Base-by-base conservation (phyloP, 2,888 invertebrate species). In the Pterostichus niger region DNA sequence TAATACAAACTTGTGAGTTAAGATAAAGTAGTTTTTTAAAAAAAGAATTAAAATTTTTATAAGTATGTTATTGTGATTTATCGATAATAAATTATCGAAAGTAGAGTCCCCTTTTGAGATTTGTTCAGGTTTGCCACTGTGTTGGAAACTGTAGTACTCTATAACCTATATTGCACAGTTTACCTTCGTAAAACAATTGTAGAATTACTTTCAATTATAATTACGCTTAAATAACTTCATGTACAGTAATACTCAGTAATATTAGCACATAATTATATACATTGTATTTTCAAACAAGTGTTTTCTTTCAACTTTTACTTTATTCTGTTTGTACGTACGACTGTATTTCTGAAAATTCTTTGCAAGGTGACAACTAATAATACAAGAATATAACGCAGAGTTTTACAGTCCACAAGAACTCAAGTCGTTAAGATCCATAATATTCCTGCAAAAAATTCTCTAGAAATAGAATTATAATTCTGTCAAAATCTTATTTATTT, bases 201-300 rank as follows among this genome's bases (percentile, higher is more conserved):
- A 73, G 35, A 44, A 31, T 44, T 82, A 75, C 59, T 82, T 82
- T 75, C 46, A 82, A 82, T 82, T 73, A 82, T 56, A 52, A 80
- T 71, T 68, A 75, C 82, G 75, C 73, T 82, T 82, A 82, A 81
- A 40, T 81, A 73, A 75, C 49, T 75, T 82, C 75, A 61, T 82
- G 82, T 81, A 81, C 81, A 75, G 59, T 82, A 71, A 80, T 80
- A 71, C 80, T 54, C 80, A 64, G 35, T 80, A 79, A 79, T 79
- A 87, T 86, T 88, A 87, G 88, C 88, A 88, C 88, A 88, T 78
- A 78, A 79, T 88, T 88, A 88, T 88, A 87, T 88, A 88, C 87
- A 87, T 87, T 87, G 87, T 88, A 88, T 88, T 88, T 88, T 87
- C 86, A 83, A 84, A 33, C 24, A 71, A 68, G 46, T 44, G 68